phyloP scores from a whole-genome alignment of 2,888 invertebrate genomes.

The Agonum fuliginosum region DNA sequence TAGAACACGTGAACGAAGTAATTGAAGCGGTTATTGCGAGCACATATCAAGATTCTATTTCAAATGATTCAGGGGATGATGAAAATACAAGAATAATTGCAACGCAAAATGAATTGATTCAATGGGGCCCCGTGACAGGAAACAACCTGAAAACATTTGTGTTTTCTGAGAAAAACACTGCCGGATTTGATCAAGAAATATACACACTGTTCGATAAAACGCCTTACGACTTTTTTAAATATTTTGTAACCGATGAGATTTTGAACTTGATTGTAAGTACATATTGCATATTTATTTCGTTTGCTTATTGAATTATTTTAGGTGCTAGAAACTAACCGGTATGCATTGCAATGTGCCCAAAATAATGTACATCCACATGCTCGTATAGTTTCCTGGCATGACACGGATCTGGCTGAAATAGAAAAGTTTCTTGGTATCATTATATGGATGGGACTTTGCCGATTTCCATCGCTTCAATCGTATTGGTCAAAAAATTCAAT shows the following conservation, averaged over 20 bases:
- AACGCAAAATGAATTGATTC: neutral
- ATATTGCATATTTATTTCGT: neutral
- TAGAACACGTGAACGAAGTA: neutral
- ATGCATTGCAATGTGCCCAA: neutral
- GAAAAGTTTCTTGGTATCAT: conserved; percentile 36
- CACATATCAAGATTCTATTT: neutral
- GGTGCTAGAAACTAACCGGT: conserved; percentile 39
- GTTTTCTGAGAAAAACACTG: neutral
- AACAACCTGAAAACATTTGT: conserved; percentile 5
- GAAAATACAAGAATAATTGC: neutral
- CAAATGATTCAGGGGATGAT: conserved; percentile 2
- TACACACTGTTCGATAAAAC: neutral
- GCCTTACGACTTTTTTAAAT: neutral
- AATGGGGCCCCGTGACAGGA: conserved; percentile 9
- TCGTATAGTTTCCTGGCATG: conserved; percentile 23
- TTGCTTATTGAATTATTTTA: neutral
- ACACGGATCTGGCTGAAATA: conserved; percentile 43
- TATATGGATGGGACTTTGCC: conserved; percentile 51
- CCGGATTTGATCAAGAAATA: neutral
- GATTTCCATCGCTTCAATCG: neutral
- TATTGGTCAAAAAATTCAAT: conserved; percentile 54
- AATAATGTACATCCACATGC: neutral
- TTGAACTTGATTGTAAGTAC: conserved; percentile 22
- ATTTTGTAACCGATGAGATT: conserved; percentile 13
- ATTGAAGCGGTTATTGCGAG: conserved; percentile 22